Evolutionary conservation across 2,113 vertebrate genomes (phyloP).

Genomic region (Scomber scombrus): DNA sequence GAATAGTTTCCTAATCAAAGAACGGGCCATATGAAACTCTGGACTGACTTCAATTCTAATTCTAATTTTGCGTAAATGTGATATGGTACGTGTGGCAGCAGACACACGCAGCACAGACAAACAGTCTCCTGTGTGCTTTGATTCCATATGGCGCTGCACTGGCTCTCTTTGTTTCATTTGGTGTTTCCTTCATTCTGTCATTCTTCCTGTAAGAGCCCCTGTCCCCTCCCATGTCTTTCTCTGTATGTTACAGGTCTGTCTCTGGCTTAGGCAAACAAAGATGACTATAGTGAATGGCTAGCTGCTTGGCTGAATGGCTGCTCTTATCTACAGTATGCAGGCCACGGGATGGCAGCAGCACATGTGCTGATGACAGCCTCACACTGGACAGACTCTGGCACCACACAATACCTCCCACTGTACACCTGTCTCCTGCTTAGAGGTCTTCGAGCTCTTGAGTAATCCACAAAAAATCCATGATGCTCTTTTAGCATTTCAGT

Average conservation of each 20-base stretch:
- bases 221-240: constrained; percentile 44
- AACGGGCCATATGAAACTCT: constrained; percentile 29
- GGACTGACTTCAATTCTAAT: constrained; percentile 51
- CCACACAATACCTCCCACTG: constrained; percentile 74
- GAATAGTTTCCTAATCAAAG: constrained; percentile 8
- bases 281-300: constrained; percentile 70
- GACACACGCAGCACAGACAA: constrained; percentile 50
- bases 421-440: constrained; percentile 71
- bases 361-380: constrained; percentile 80
- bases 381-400: constrained; percentile 51
- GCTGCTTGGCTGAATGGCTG: constrained; percentile 65
- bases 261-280: constrained; percentile 71
- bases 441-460: too few relatives aligned
- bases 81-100: constrained; percentile 57
- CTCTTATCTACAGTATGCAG: constrained; percentile 75
- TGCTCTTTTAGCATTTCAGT: too few relatives aligned
- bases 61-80: constrained; percentile 54
- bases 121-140: constrained; percentile 43
- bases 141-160: constrained; percentile 63
- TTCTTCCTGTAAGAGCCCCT: constrained; percentile 47
- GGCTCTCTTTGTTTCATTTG: constrained; percentile 39
- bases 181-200: constrained; percentile 49
- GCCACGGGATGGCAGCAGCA: constrained; percentile 73
- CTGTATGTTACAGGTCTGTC: constrained; percentile 72
- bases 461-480: too few relatives aligned